phyloP scores from a whole-genome alignment of 37 sponge, comb jelly and placozoan species.

The Beroe forskalii region DNA sequence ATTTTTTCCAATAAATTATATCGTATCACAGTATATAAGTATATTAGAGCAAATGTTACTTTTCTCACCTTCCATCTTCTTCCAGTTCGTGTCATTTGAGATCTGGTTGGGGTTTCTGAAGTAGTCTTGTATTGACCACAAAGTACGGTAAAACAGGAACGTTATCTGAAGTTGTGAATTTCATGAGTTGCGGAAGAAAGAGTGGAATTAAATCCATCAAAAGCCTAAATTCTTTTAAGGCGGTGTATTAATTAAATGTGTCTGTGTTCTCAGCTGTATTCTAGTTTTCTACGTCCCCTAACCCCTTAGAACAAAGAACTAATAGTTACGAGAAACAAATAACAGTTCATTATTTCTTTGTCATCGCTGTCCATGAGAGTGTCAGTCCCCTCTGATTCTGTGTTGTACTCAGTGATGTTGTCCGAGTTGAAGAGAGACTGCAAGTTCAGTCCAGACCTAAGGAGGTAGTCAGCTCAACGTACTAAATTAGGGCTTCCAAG shows the following conservation, averaged over 20 bases:
- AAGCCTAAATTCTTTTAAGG: too few species aligned
- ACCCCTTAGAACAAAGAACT: too few species aligned
- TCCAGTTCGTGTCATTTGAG: constrained; percentile 56
- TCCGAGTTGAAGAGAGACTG: constrained; percentile 98
- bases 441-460: constrained; percentile 79
- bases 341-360: too few species aligned
- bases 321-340: too few species aligned
- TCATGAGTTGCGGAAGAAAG: not conserved
- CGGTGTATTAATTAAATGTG: too few species aligned
- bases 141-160: constrained; percentile 82
- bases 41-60: too few species aligned
- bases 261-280: too few species aligned
- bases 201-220: constrained; percentile 8
- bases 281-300: too few species aligned
- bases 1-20: too few species aligned
- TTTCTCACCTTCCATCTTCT: constrained; percentile 60
- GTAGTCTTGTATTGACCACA: constrained; percentile 94
- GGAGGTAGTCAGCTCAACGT: too few species aligned
- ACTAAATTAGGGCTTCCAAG: too few species aligned
- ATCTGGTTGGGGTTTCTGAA: constrained; percentile 84
- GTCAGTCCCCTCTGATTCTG: constrained; percentile 65
- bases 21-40: too few species aligned
- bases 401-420: constrained; percentile 86
- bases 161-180: constrained; percentile 70
- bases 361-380: constrained; percentile 22